Percentiles rank a stretch among this genome's conserved stretches.
Conservation (phyloP, 2,113 vertebrate genomes). For the Grallaria varia region DNA sequence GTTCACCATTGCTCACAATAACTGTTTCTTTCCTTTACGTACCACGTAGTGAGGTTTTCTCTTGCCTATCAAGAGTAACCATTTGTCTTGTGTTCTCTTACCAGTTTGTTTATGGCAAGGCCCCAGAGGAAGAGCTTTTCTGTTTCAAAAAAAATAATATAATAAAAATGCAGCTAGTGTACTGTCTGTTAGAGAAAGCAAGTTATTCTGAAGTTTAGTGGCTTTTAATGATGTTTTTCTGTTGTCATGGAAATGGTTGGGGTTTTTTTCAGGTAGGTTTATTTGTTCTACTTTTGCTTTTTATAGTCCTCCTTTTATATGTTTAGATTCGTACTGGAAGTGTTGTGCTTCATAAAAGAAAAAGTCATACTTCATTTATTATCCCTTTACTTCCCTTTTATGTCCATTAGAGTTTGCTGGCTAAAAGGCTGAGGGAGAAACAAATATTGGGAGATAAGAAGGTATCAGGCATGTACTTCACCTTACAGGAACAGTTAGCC, state of each 20-base stretch:
- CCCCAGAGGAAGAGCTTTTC: not conserved
- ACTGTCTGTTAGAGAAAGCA: not conserved
- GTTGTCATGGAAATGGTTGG: slow-evolving; percentile 76
- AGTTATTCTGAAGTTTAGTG: slow-evolving; percentile 37
- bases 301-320: slow-evolving; percentile 62
- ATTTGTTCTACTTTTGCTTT: slow-evolving; percentile 68
- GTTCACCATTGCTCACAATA: not conserved
- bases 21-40: not conserved
- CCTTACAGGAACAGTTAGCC: not conserved
- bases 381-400: slow-evolving; percentile 21
- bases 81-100: not conserved
- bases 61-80: not conserved
- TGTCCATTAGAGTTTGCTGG: not conserved
- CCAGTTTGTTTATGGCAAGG: not conserved
- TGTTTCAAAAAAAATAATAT: not conserved
- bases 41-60: not conserved
- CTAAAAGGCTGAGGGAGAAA: not conserved
- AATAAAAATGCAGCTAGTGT: not conserved
- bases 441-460: not conserved
- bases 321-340: slow-evolving; percentile 55
- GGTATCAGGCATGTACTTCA: not conserved
- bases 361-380: slow-evolving; percentile 1
- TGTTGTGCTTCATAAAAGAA: slow-evolving; percentile 34
- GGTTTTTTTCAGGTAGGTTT: slow-evolving; percentile 43
- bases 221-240: slow-evolving; percentile 62